A percentile compares a stretch with the other conserved stretches of the same genome.
These are phyloP conservation scores for Maniola jurtina DNA, from an alignment of 1,140 invertebrate species.

Conservation along the genomic window DNA sequence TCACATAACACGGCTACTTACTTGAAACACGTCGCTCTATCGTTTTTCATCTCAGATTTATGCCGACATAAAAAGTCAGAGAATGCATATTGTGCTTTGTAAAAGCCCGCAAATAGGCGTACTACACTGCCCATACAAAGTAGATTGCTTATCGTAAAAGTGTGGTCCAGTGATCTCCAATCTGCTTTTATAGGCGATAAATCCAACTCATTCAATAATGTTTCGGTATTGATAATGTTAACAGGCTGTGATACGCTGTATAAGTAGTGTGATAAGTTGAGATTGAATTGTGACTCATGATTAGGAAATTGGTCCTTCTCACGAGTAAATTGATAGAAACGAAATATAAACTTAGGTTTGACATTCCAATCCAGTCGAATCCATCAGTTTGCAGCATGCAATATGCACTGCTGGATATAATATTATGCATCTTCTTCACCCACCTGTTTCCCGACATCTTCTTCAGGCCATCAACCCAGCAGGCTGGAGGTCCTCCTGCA, in stretches of 20 bases:
- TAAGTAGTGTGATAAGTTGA: slow-evolving; percentile 44
- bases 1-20: slow-evolving; percentile 27
- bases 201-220: slow-evolving; percentile 64
- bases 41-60: slow-evolving; percentile 67
- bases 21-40: slow-evolving; percentile 26
- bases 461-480: too few species aligned
- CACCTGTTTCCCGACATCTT: too few species aligned
- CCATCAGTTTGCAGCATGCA: too few species aligned
- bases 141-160: slow-evolving; percentile 74
- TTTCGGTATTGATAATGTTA: slow-evolving; percentile 67
- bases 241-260: slow-evolving; percentile 54
- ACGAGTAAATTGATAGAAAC: neutral
- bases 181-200: slow-evolving; percentile 70
- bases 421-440: too few species aligned
- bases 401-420: too few species aligned
- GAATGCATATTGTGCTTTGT: slow-evolving; percentile 67
- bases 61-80: slow-evolving; percentile 63
- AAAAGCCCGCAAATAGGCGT: slow-evolving; percentile 50
- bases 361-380: too few species aligned
- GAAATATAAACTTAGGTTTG: too few species aligned
- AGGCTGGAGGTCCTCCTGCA: too few species aligned
- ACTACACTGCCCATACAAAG: slow-evolving; percentile 43
- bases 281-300: slow-evolving; percentile 37
- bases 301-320: neutral
- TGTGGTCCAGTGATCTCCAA: slow-evolving; percentile 70